These are phyloP conservation scores for Pseudomugil gertrudae DNA, from an alignment of 2,797 vertebrate genomes.

Conservation along the genomic window DNA sequence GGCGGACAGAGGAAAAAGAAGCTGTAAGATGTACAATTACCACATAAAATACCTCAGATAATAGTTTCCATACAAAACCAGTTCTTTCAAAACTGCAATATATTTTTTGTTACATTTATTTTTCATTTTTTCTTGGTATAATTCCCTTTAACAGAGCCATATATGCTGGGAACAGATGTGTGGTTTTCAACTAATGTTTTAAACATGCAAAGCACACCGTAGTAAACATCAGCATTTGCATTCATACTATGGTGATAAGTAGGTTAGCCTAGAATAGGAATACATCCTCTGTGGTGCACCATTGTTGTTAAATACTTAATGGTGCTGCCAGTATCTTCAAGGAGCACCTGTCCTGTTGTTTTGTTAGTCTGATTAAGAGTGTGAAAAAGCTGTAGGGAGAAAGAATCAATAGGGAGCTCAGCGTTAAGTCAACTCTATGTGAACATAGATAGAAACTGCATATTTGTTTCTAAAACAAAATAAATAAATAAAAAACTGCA, in stretches of 20 bases:
- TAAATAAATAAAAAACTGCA: constrained; percentile 11
- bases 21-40: constrained; percentile 23
- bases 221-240: constrained; percentile 75
- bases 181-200: constrained; percentile 67
- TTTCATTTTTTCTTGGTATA: not conserved
- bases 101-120: not conserved
- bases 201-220: constrained; percentile 62
- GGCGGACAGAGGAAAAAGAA: constrained; percentile 17
- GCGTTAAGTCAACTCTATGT: constrained; percentile 70
- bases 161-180: constrained; percentile 39
- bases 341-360: constrained; percentile 78
- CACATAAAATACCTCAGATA: constrained; percentile 34
- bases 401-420: constrained; percentile 66
- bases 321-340: constrained; percentile 80
- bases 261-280: constrained; percentile 76
- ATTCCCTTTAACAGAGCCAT: constrained; percentile 25
- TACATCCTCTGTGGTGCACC: constrained; percentile 69
- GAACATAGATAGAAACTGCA: constrained; percentile 65
- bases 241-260: constrained; percentile 72
- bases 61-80: not conserved
- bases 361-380: constrained; percentile 78
- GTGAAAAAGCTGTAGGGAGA: constrained; percentile 73
- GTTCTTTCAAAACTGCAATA: constrained; percentile 31
- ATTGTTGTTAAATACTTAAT: constrained; percentile 82
- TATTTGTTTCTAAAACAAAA: constrained; percentile 54